Percentiles rank a stretch among this genome's conserved stretches.
These are phyloP conservation scores for Sphaeramia orbicularis DNA, from an alignment of 2,797 vertebrate species.

Conservation along the genomic window DNA sequence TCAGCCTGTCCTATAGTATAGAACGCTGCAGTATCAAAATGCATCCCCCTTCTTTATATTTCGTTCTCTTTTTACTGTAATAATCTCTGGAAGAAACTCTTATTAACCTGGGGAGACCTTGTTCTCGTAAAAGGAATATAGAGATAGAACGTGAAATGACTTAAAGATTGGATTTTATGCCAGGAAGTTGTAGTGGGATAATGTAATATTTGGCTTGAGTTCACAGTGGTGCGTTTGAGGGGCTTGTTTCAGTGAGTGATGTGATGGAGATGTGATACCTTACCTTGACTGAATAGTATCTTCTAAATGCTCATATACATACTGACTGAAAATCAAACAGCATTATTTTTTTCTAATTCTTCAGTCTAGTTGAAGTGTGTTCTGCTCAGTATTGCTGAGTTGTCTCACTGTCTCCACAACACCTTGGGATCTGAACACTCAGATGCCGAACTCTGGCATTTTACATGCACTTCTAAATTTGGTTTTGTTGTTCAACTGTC, in stretches of 20 bases:
- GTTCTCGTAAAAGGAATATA: conserved; percentile 68
- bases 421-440: conserved; percentile 64
- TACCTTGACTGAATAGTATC: conserved; percentile 39
- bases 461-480: conserved; percentile 77
- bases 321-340: conserved; percentile 19
- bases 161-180: conserved; percentile 64
- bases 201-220: conserved; percentile 61
- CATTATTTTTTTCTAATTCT: not conserved
- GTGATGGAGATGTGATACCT: conserved; percentile 33
- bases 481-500: conserved; percentile 79
- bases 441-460: conserved; percentile 78
- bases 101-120: conserved; percentile 66
- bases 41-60: conserved; percentile 62
- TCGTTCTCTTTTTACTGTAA: conserved; percentile 58
- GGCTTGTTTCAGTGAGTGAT: conserved; percentile 39
- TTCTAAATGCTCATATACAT: conserved; percentile 28
- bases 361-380: not conserved
- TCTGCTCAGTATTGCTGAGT: conserved; percentile 35
- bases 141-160: conserved; percentile 54
- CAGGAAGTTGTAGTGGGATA: conserved; percentile 47
- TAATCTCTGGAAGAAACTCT: conserved; percentile 61
- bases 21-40: conserved; percentile 58
- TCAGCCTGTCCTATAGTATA: conserved; percentile 11
- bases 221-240: conserved; percentile 5
- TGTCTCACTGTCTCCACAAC: conserved; percentile 31